Base-by-base conservation (phyloP, 2,797 vertebrate genomes). In the Hemitrygon akajei region DNA sequence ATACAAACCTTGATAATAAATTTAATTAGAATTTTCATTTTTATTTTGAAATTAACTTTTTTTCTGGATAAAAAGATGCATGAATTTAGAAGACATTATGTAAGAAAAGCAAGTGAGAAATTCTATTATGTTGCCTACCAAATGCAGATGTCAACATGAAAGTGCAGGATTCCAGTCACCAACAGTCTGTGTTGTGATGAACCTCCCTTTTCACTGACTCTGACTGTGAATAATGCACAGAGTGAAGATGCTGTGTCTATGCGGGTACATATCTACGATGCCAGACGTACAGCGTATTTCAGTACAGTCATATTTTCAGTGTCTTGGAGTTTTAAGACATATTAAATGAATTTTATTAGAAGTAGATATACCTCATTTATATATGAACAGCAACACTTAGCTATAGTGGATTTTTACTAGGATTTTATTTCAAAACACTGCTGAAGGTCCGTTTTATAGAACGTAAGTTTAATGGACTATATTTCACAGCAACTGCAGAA, bases 131-230 rank as follows among this genome's bases (percentile, higher is more conserved):
- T 30, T 56, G 91, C 7, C 18, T 37, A 40, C 63, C 34, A 0
- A 37, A 92, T 40, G 25, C 89, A 92, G 12, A 16, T 92, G 69
- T 71, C 89, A 92, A 92, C 20, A 71, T 14, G 66, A 47, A 92
- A 73, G 30, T 89, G 60, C n/a, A 10, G 37, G 66, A n/a, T 73
- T 71, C 69, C 3, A 5, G 6, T 91, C 73, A 71, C 37, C n/a
- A 9, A 75, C 47, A 47, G 47, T 3, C 63, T 10, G 14, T 66
- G 34, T 4, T 37, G 47, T 69, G 22, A 27, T 34, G 47, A 73
- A 73, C 11, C 27, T 71, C 40, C 89, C 89, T 22, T 27, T 91
- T 73, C 63, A 89, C 63, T 66, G 18, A 11, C 40, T 75, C 66
- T 73, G 34, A 47, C 37, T 73, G 69, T 47, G 40, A 92, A 34